These are phyloP conservation scores for Ellobius talpinus DNA, from an alignment of 2,113 vertebrate species.

Conservation along the genomic window DNA sequence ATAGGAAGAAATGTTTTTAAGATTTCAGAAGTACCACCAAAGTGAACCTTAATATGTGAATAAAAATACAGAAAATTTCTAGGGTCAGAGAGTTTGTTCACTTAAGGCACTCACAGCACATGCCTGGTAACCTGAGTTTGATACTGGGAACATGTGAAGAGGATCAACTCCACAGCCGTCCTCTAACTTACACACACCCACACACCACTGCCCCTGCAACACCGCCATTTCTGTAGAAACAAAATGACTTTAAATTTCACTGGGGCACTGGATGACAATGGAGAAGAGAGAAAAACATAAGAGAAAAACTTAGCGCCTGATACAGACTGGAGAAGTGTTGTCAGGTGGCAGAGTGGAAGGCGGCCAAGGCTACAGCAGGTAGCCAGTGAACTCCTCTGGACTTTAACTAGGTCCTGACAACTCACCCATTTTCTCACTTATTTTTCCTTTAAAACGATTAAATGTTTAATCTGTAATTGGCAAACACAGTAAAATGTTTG, in stretches of 20 bases:
- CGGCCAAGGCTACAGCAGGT: background rate
- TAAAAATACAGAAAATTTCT: background rate
- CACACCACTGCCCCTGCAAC: background rate
- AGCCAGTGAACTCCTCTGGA: background rate
- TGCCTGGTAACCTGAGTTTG: background rate
- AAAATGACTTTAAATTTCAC: background rate
- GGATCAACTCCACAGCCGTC: background rate
- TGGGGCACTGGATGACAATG: background rate
- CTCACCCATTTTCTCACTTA: conserved; percentile 46
- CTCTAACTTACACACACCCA: background rate
- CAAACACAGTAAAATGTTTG: conserved; percentile 55
- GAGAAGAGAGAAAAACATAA: background rate
- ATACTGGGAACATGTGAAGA: background rate
- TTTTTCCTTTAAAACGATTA: conserved; percentile 40
- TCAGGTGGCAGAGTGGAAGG: background rate
- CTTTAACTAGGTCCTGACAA: conserved; percentile 38
- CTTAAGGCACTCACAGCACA: background rate
- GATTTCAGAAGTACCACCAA: background rate
- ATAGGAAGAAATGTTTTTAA: background rate
- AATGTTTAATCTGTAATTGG: conserved; percentile 55
- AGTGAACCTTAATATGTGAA: conserved; percentile 6
- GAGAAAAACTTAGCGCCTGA: background rate
- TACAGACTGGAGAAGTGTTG: background rate
- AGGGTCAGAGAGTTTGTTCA: background rate
- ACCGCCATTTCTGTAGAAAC: background rate